Evolutionary conservation across 2,113 vertebrate genomes (phyloP).

Genomic region (Cavia porcellus): DNA sequence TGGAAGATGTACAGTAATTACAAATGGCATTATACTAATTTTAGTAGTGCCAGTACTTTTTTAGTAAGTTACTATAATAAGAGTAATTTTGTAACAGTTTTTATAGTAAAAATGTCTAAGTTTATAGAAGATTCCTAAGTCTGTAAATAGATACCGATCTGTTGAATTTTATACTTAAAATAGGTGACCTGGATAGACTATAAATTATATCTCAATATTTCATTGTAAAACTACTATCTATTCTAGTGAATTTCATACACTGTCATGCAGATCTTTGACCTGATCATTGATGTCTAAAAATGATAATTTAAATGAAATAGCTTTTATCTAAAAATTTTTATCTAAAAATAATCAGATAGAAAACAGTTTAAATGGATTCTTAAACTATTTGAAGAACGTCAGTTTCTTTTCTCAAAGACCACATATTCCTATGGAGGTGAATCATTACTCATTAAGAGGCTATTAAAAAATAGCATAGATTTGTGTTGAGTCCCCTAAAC

Average conservation of each 20-base stretch:
- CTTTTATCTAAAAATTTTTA: slow-evolving; percentile 22
- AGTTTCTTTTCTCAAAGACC: slow-evolving; percentile 51
- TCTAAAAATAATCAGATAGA: slow-evolving; percentile 37
- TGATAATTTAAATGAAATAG: not conserved
- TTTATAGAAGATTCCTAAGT: not conserved
- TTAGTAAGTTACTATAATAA: not conserved
- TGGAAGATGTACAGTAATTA: not conserved
- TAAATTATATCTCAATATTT: not conserved
- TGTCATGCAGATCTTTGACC: not conserved
- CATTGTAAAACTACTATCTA: not conserved
- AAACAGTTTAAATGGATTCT: slow-evolving; percentile 54
- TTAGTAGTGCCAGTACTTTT: not conserved
- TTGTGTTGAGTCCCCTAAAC: not conserved
- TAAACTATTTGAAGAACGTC: slow-evolving; percentile 37
- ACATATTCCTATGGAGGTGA: slow-evolving; percentile 59
- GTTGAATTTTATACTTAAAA: not conserved
- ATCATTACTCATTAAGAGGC: slow-evolving; percentile 52
- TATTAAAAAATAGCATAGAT: slow-evolving; percentile 61
- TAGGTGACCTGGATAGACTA: not conserved
- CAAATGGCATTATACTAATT: not conserved
- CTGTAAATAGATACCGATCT: not conserved
- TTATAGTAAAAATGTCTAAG: not conserved
- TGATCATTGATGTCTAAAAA: slow-evolving; percentile 45
- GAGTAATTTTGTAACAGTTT: not conserved
- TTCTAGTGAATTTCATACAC: not conserved